phyloP scores from a whole-genome alignment of 2,888 invertebrate species.

The Melieria picta region DNA sequence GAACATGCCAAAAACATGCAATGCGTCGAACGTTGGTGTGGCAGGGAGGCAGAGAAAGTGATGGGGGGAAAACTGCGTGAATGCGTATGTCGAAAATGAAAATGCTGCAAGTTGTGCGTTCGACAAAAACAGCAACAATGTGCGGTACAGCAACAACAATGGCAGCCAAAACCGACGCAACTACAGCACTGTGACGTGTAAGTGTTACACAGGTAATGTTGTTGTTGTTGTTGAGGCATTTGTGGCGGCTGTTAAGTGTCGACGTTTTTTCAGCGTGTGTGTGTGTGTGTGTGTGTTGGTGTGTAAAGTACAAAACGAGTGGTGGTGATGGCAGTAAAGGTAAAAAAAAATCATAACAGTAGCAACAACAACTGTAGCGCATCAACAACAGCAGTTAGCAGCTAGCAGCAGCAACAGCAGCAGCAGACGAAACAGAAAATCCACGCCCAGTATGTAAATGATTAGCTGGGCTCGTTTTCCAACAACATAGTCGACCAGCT shows the following conservation, averaged over 20 bases:
- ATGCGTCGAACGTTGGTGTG: background rate
- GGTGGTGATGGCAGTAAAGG: background rate
- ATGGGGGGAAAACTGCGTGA: background rate
- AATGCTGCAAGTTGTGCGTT: background rate
- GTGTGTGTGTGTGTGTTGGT: no score
- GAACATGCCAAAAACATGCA: no score
- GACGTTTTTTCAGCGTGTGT: background rate
- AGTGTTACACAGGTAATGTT: background rate
- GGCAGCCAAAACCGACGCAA: background rate
- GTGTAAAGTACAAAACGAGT: no score
- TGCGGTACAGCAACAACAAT: background rate
- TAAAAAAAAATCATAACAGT: background rate
- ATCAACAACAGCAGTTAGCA: background rate
- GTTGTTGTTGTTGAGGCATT: no score
- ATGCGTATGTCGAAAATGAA: background rate
- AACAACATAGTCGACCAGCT: no score
- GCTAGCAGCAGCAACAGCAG: background rate
- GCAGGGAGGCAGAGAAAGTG: background rate
- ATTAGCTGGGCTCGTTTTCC: slow-evolving; percentile 38
- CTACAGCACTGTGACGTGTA: background rate
- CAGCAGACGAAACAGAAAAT: slow-evolving; percentile 12
- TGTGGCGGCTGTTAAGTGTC: background rate
- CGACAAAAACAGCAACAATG: background rate
- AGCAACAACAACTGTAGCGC: slow-evolving; percentile 8
- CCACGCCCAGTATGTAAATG: slow-evolving; percentile 47